These are phyloP conservation scores for Athene noctua DNA, from an alignment of 2,113 vertebrate species.

Conservation along the genomic window DNA sequence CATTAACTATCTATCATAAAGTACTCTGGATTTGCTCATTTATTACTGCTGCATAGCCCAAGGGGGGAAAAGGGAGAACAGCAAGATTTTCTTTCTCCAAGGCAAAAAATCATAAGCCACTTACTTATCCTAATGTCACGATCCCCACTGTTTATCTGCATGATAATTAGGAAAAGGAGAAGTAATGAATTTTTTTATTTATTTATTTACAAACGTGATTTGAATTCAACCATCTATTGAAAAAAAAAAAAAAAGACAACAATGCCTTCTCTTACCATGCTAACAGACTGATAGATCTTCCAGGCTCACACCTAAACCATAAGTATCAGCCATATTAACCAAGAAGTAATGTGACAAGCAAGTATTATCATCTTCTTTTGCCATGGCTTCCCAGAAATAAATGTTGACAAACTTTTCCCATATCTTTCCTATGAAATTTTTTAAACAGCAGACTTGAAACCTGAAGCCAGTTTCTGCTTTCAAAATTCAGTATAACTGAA, in stretches of 20 bases:
- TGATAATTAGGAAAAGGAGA: conserved; percentile 76
- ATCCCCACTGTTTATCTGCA: conserved; percentile 78
- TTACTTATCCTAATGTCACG: conserved; percentile 74
- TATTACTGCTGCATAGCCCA: conserved; percentile 70
- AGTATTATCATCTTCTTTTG: background rate
- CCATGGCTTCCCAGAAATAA: background rate
- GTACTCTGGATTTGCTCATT: conserved; percentile 70
- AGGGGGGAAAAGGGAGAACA: conserved; percentile 51
- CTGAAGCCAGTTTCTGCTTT: background rate
- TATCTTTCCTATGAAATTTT: background rate
- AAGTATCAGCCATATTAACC: background rate
- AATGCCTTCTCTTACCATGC: background rate
- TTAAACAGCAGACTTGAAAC: background rate
- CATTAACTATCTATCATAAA: conserved; percentile 75
- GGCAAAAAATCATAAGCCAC: conserved; percentile 70
- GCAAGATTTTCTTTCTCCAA: conserved; percentile 65
- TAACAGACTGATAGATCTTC: background rate
- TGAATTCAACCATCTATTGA: conserved; percentile 26
- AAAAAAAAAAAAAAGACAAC: background rate
- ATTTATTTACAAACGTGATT: conserved; percentile 11
- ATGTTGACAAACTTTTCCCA: background rate
- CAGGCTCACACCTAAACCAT: background rate
- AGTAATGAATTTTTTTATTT: conserved; percentile 53
- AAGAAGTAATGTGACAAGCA: background rate
- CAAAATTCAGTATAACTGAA: background rate